Conservation (phyloP, 2,797 vertebrate species). For the Parambassis ranga region DNA sequence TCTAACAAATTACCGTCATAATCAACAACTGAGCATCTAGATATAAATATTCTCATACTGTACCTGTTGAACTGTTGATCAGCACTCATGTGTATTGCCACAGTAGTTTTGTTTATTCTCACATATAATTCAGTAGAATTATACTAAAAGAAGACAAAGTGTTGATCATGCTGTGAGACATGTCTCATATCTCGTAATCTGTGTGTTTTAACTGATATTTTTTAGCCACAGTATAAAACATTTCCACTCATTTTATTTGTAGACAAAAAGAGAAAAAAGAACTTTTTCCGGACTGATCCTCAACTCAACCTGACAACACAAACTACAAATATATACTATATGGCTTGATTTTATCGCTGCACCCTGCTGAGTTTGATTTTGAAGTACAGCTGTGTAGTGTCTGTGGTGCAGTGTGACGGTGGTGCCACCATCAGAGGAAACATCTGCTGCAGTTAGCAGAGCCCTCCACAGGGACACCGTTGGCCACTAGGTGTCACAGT, state of each 20-base stretch:
- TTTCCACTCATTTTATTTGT: too few relatives aligned
- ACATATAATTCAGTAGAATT: background rate
- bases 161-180: too few relatives aligned
- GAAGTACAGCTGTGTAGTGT: background rate
- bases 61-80: background rate
- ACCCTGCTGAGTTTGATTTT: background rate
- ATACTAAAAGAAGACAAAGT: background rate
- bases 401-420: slow-evolving; percentile 6
- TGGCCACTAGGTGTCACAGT: slow-evolving; percentile 82
- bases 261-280: too few relatives aligned
- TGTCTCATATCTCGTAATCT: too few relatives aligned
- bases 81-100: background rate
- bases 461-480: slow-evolving; percentile 7
- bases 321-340: background rate
- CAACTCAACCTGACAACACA: too few relatives aligned
- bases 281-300: too few relatives aligned
- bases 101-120: background rate
- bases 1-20: background rate
- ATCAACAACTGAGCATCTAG: background rate
- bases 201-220: too few relatives aligned
- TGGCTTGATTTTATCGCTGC: background rate
- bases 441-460: background rate
- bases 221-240: too few relatives aligned
- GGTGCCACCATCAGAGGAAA: slow-evolving; percentile 4
- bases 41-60: background rate